Conservation (phyloP, 2,888 invertebrate species). For the Plebejus argus region DNA sequence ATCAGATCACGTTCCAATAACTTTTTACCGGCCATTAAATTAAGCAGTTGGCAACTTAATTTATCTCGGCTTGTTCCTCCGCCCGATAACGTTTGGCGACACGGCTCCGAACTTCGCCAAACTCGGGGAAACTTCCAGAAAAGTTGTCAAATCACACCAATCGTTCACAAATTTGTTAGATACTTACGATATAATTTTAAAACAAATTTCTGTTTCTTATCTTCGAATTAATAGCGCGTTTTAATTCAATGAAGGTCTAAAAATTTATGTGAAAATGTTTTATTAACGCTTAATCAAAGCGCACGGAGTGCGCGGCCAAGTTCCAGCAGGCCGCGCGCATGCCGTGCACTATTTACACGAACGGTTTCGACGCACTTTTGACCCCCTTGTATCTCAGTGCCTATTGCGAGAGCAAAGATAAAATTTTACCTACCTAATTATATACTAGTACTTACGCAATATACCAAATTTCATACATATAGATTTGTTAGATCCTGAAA, state of each 20-base stretch:
- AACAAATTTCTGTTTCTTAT: constrained; percentile 65
- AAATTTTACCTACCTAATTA: too few relatives aligned
- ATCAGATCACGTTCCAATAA: constrained; percentile 69
- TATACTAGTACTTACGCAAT: too few relatives aligned
- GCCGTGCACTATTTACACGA: too few relatives aligned
- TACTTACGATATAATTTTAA: constrained; percentile 70
- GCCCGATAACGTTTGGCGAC: constrained; percentile 74
- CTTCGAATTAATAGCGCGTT: constrained; percentile 45
- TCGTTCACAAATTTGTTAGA: constrained; percentile 73
- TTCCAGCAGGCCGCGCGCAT: too few relatives aligned
- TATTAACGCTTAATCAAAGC: too few relatives aligned
- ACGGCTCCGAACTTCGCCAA: constrained; percentile 64
- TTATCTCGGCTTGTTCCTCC: constrained; percentile 77
- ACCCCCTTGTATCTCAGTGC: too few relatives aligned
- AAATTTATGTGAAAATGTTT: background rate
- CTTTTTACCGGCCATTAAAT: constrained; percentile 75
- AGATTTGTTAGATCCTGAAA: too few relatives aligned
- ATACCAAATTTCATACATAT: too few relatives aligned
- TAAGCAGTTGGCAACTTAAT: constrained; percentile 78
- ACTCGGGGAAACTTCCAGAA: constrained; percentile 65
- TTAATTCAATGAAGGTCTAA: constrained; percentile 7
- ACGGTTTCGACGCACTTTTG: too few relatives aligned
- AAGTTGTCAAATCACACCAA: constrained; percentile 76
- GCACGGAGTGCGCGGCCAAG: too few relatives aligned
- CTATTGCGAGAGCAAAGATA: too few relatives aligned